These are phyloP conservation scores for Clistopyga incitator DNA, from an alignment of 2,888 invertebrate species.

Conservation along the genomic window DNA sequence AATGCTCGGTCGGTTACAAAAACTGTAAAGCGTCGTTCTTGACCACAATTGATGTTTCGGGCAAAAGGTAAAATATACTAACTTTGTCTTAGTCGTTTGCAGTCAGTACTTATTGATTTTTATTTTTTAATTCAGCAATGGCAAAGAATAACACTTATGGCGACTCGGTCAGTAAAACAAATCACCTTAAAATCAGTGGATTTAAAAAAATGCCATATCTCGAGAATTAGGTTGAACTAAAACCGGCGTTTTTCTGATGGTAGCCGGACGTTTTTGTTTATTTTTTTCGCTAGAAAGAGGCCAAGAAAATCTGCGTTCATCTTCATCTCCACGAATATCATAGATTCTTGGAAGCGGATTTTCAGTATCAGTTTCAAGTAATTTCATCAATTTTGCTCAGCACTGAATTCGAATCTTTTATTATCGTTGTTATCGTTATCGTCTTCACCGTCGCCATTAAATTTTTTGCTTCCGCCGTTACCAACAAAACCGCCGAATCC, in stretches of 20 bases:
- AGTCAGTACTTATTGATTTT: too few relatives aligned
- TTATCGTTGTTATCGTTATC: constrained; percentile 86
- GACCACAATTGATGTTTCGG: too few relatives aligned
- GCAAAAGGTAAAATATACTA: too few relatives aligned
- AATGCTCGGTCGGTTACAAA: too few relatives aligned
- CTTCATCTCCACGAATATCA: constrained; percentile 96
- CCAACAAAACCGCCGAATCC: not conserved
- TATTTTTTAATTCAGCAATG: too few relatives aligned
- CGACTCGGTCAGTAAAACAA: too few relatives aligned
- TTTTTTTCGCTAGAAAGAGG: constrained; percentile 90
- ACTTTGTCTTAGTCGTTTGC: too few relatives aligned
- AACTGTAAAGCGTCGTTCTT: too few relatives aligned
- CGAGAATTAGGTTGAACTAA: constrained; percentile 84
- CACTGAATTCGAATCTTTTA: constrained; percentile 91
- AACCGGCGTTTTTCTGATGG: constrained; percentile 90
- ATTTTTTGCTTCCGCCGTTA: constrained; percentile 45
- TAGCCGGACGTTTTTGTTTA: constrained; percentile 89
- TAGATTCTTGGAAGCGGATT: constrained; percentile 83
- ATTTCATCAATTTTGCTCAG: constrained; percentile 89
- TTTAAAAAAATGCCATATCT: too few relatives aligned
- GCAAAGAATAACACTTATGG: too few relatives aligned
- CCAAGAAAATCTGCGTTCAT: constrained; percentile 96
- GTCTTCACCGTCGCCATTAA: constrained; percentile 57
- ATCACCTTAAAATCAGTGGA: too few relatives aligned
- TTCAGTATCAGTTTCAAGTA: constrained; percentile 86